Evolutionary conservation across 2,888 invertebrate species (phyloP).

Genomic region (Chydorus sphaericus): DNA sequence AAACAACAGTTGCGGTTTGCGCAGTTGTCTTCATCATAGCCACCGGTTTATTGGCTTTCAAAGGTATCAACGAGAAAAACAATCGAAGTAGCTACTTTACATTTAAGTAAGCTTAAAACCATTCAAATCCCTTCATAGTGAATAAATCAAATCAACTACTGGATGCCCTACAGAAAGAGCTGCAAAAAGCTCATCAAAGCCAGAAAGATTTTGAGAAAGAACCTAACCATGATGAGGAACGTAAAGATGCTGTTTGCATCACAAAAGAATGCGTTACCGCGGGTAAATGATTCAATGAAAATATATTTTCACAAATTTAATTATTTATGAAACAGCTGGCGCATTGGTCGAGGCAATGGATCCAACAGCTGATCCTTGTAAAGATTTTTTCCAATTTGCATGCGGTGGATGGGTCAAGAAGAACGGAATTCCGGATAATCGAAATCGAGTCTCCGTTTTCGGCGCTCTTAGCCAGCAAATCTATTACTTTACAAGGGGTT

Average conservation of each 20-base stretch:
- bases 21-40: not conserved
- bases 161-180: not conserved
- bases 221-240: too few species aligned
- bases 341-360: constrained; percentile 27
- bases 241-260: constrained; percentile 7
- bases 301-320: not conserved
- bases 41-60: not conserved
- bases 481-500: constrained; percentile 38
- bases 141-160: not conserved
- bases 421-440: constrained; percentile 27
- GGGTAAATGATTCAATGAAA: constrained; percentile 7
- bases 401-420: constrained; percentile 33
- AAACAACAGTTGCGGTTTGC: not conserved
- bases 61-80: too few species aligned
- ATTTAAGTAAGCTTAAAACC: too few species aligned
- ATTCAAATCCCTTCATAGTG: not conserved
- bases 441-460: constrained; percentile 40
- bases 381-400: constrained; percentile 34
- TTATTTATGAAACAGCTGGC: constrained; percentile 20
- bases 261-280: constrained; percentile 13
- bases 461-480: constrained; percentile 43
- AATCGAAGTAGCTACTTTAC: too few species aligned
- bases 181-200: not conserved
- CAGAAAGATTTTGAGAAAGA: too few species aligned
- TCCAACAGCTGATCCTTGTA: constrained; percentile 29